phyloP scores from a whole-genome alignment of 2,113 vertebrate species.

The Calypte anna region DNA sequence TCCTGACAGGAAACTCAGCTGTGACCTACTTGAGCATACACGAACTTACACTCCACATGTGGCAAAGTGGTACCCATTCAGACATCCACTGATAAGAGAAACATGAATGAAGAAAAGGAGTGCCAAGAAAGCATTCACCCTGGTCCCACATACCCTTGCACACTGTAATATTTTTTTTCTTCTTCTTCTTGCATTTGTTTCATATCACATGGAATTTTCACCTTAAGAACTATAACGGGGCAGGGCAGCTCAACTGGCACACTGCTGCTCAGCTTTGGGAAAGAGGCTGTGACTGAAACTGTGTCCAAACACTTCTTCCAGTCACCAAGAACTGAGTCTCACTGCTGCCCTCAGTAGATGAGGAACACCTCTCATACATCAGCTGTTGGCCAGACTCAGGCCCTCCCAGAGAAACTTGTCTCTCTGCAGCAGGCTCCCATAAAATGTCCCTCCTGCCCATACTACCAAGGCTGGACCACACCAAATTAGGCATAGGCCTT shows the following conservation, averaged over 20 bases:
- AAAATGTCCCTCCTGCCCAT: not conserved
- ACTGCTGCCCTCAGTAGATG: rapidly evolving
- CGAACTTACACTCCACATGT: not conserved
- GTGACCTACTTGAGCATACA: not conserved
- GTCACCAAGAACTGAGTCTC: not conserved
- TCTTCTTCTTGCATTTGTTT: not conserved
- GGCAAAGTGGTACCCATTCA: not conserved
- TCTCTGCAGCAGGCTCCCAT: not conserved
- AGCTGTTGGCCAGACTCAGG: rapidly evolving
- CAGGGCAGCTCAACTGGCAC: not conserved
- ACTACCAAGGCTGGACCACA: not conserved
- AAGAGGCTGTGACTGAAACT: not conserved
- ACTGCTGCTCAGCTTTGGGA: not conserved
- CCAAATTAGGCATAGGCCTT: not conserved
- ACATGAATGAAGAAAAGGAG: not conserved
- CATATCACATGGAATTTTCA: not conserved
- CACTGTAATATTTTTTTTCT: no score
- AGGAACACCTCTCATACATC: not conserved
- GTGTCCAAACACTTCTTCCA: not conserved
- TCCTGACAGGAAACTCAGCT: conserved; percentile 28
- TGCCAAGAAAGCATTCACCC: not conserved
- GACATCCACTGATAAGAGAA: not conserved
- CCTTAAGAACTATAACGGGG: not conserved
- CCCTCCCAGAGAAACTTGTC: not conserved
- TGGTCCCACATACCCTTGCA: not conserved